These are phyloP conservation scores for Pseudomyrmex gracilis DNA, from an alignment of 1,140 invertebrate species.

Conservation along the genomic window DNA sequence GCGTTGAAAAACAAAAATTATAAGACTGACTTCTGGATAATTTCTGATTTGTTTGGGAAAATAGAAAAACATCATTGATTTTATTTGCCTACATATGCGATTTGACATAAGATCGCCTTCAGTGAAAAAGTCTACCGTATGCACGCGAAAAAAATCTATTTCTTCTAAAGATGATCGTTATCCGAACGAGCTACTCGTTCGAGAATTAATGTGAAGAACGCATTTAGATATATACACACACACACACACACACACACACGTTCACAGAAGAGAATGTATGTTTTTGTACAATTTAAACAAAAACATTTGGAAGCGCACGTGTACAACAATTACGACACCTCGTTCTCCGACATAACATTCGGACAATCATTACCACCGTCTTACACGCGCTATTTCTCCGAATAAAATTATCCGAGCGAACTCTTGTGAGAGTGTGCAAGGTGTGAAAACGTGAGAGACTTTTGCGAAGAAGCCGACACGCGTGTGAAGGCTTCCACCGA, in stretches of 20 bases:
- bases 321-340: neutral
- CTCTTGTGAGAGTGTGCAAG: neutral
- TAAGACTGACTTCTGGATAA: constrained; percentile 31
- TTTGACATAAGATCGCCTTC: constrained; percentile 3
- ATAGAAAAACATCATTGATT: constrained; percentile 9
- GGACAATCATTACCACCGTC: constrained; percentile 42
- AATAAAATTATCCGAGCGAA: constrained; percentile 36
- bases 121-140: too few relatives aligned
- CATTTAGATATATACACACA: constrained; percentile 62
- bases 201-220: constrained; percentile 11
- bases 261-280: constrained; percentile 69
- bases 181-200: neutral
- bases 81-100: neutral
- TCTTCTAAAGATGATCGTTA: constrained; percentile 16
- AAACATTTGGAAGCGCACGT: neutral
- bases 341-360: constrained; percentile 9
- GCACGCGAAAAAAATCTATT: too few relatives aligned
- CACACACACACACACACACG: constrained; percentile 68
- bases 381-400: neutral
- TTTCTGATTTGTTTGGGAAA: neutral
- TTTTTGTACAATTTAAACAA: constrained; percentile 76
- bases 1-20: constrained; percentile 19
- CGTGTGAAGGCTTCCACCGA: constrained; percentile 61
- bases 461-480: constrained; percentile 50
- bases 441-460: neutral